Evolutionary conservation across 2,797 vertebrate genomes (phyloP), one percentile per base, ranked within the genome.

Genomic region (Synanceia verrucosa): DNA sequence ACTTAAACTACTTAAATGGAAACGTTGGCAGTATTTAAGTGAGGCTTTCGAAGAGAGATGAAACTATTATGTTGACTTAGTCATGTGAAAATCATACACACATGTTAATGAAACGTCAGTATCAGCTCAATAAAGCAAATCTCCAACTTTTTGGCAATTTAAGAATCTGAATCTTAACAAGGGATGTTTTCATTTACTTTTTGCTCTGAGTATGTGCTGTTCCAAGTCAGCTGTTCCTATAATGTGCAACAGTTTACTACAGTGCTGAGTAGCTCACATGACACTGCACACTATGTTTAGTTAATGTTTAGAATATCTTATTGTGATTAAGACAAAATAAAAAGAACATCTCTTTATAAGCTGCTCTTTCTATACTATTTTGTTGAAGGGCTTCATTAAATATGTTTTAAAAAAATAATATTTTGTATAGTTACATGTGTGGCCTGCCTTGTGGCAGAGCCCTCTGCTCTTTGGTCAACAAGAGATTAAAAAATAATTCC

Each of bases 291-390:
- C 9, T 28, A 3, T 44, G 10, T 68, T 70, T 71, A 77, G 36
- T 76, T 63, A 21, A 67, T 24, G 12, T 56, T 14, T 1, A 51
- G 8, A 11, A 36, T 61, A 1, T 82, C 16, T 21, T 52, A 29
- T 68, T 21, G 19, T 23, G 33, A 24, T 53, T 33, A 39, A 48
- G 19, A 73, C 43, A 16, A 65, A 71, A 65, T 48, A 64, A 57
- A 78, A 68, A 46, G 1, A 46, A 28, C n/a, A 44, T 33, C 9
- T 18, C 11, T 57, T 83, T 64, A 46, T 47, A 43, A 65, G 59
- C 3, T 26, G 37, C 6, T 37, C 8, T 3, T 5, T 7, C 12
- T 3, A 13, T 34, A 8, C 13, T 62, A 3, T 21, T 71, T 37
- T 76, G 21, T 74, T 61, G 4, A 72, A 48, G 31, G 12, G 3